These are phyloP conservation scores for Procavia capensis DNA, from an alignment of 2,113 vertebrate genomes.

Conservation along the genomic window DNA sequence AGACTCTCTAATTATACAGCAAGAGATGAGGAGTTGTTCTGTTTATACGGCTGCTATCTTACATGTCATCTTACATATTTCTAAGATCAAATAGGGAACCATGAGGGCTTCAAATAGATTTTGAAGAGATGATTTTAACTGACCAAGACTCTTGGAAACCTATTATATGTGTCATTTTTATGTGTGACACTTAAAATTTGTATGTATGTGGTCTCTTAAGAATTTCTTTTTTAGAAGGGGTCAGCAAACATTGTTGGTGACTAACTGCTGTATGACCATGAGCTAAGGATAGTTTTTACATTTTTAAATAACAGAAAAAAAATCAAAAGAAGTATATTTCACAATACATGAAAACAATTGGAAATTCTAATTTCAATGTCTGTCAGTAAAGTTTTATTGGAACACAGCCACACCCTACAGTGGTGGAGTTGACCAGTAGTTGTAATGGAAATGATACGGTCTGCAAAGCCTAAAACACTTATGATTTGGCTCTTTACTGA, in stretches of 20 bases:
- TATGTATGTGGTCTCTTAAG: background rate
- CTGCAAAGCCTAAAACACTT: slow-evolving; percentile 10
- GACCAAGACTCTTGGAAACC: background rate
- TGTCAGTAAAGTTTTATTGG: slow-evolving; percentile 33
- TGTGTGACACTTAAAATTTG: background rate
- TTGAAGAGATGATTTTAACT: slow-evolving; percentile 27
- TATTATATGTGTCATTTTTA: background rate
- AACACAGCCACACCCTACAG: background rate
- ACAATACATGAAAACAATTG: slow-evolving; percentile 17
- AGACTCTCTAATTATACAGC: background rate
- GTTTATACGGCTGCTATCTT: background rate
- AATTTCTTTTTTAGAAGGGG: background rate
- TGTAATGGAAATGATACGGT: background rate
- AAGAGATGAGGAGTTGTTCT: slow-evolving; percentile 15
- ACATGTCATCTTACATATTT: background rate
- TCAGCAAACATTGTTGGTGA: background rate
- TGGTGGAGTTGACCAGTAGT: background rate
- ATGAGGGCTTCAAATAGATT: slow-evolving; percentile 19
- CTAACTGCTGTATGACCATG: background rate
- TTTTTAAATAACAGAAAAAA: background rate
- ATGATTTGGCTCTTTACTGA: background rate
- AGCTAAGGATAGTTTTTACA: background rate
- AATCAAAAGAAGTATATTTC: slow-evolving; percentile 38
- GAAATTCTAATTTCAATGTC: slow-evolving; percentile 21
- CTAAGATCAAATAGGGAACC: slow-evolving; percentile 32